Base-by-base conservation (phyloP, 2,113 vertebrate species). In the Oxyruncus cristatus region DNA sequence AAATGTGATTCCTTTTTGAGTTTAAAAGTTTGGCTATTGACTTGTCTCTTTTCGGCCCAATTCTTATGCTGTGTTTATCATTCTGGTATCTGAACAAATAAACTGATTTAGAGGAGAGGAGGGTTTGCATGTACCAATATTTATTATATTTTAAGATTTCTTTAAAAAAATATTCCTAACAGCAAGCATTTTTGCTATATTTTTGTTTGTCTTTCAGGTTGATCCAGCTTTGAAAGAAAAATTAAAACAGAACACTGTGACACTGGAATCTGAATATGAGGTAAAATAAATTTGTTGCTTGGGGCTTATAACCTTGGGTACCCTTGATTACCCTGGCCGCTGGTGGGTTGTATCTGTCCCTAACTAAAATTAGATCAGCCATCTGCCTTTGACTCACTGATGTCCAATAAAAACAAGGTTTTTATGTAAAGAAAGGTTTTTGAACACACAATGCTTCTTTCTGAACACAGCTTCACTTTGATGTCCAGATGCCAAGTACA, bases 261-360 rank as follows among this genome's bases (percentile, higher is more conserved):
- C 98, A 8, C 97, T 99, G 97, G 98, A 99, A 95, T 98, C 99
- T 61, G 99, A 99, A 94, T 99, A 99, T 37, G 95, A 99, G 99
- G 99, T 99, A 98, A 55, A 56, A 82, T 94, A 92, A 92, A 62
- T 88, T 65, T 71, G 42, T 92, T 95, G 74, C 81, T 86, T 77
- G 62, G n/a, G 65, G 94, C 88, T 87, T 21, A 65, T 92, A 89
- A 72, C 81, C 92, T 95, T 96, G 84, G 46, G 55, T 97, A 59
- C 52, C 91, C 91, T 95, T 95, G 93, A 58, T 90, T 95, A 89
- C 93, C 41, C 41, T 91, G 89, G 56, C 86, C 2, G 3, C 80
- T 95, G 81, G 92, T 94, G 85, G 90, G 88, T 91, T 42, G 37
- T 94, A 74, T 95, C 67, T 95, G 91, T 80, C 95, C 79, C 52